Base-by-base conservation (phyloP, 2,888 invertebrate species). In the Cinara cedri region DNA sequence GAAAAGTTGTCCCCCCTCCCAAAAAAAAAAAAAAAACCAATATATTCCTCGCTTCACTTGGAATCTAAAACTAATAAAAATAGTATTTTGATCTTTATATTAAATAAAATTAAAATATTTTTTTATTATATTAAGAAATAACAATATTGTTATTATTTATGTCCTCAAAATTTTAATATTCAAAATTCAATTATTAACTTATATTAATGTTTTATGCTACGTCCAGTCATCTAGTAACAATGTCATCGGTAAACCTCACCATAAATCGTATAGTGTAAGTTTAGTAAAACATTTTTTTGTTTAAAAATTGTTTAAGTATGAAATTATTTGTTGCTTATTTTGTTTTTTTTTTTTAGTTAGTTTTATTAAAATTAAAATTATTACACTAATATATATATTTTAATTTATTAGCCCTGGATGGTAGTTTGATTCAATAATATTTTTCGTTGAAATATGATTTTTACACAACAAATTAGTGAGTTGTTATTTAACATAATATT, bases 261-360 rank as follows among this genome's bases (percentile, higher is more conserved):
- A 90, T 94, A 90, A 93, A 93, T 91, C 90, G 94, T 89, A 94
- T 94, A 89, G 93, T 93, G 94, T 94, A 93, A 94, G 94, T 93
- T 88, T 86, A 85, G 51, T 34, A 34, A 34, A 34, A n/a, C n/a
- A n/a, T n/a, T n/a, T n/a, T n/a, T n/a, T n/a, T n/a, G n/a, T n/a
- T n/a, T n/a, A n/a, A n/a, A 34, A 34, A 34, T 34, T 34, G 34
- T 34, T 34, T 6, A 34, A 34, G 34, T 34, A 34, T 34, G 34
- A 34, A 34, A 34, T 34, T 34, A 34, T 70, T 19, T 68, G n/a
- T 60, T 46, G 24, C 42, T 71, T 60, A 13, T 60, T 26, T 49
- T 62, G 0, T 75, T 65, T 44, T 51, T 72, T 44, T 51, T 72
- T 60, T 72, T 72, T 8, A 10, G 49, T 13, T 16, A n/a, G 13